Evolutionary conservation across 2,113 vertebrate species (phyloP).

Genomic region (Anolis carolinensis): DNA sequence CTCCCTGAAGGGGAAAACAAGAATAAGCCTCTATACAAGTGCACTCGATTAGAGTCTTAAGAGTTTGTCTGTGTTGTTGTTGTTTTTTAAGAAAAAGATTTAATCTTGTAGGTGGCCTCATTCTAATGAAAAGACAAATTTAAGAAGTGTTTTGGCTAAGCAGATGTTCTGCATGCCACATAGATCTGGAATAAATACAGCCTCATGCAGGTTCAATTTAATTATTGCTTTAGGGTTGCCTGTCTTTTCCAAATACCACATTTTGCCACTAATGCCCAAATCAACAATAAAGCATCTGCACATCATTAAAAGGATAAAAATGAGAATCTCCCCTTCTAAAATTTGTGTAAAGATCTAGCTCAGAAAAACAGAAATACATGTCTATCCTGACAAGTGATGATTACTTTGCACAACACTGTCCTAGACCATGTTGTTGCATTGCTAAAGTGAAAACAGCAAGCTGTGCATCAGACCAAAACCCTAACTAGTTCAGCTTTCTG

Average conservation of each 20-base stretch:
- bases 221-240: slow-evolving; percentile 42
- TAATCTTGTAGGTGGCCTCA: slow-evolving; percentile 69
- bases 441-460: background rate
- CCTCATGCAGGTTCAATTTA: slow-evolving; percentile 33
- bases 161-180: slow-evolving; percentile 45
- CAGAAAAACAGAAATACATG: background rate
- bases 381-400: background rate
- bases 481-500: too few relatives aligned
- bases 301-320: background rate
- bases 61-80: slow-evolving; percentile 27
- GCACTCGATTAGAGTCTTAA: slow-evolving; percentile 75
- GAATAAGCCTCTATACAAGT: slow-evolving; percentile 67
- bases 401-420: background rate
- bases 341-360: background rate
- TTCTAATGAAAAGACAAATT: slow-evolving; percentile 68
- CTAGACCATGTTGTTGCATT: background rate
- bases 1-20: slow-evolving; percentile 67
- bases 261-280: slow-evolving; percentile 46
- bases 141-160: slow-evolving; percentile 65
- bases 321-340: background rate
- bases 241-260: slow-evolving; percentile 42
- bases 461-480: background rate
- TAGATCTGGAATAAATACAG: slow-evolving; percentile 61
- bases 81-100: slow-evolving; percentile 59
- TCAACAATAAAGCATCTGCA: slow-evolving; percentile 40